A percentile compares a stretch with the other conserved stretches of the same genome.
These are phyloP conservation scores for Aulostomus chinensis DNA, from an alignment of 2,797 vertebrate species.

Conservation along the genomic window DNA sequence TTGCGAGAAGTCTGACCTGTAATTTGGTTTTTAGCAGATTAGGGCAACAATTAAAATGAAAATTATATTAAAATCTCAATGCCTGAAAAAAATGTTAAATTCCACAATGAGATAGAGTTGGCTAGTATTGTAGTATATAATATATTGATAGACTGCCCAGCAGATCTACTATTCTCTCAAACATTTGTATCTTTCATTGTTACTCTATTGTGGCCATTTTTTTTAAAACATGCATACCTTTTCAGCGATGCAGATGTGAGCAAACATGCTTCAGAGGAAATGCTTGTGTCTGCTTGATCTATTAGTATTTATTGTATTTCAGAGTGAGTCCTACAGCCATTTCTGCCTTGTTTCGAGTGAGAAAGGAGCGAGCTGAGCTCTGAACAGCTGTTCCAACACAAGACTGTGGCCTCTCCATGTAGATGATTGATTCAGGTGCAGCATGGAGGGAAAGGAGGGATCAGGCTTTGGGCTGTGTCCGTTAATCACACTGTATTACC, in stretches of 20 bases:
- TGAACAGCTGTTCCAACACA: conserved; percentile 54
- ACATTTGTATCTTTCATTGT: no score
- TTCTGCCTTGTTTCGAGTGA: conserved; percentile 29
- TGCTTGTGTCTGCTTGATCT: conserved; percentile 2
- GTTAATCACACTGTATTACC: conserved; percentile 81
- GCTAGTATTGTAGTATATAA: no score
- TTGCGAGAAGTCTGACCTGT: no score
- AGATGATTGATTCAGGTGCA: conserved; percentile 79
- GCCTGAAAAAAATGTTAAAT: no score
- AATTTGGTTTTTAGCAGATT: no score
- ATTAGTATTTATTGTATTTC: conserved; percentile 33
- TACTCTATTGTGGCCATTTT: not conserved
- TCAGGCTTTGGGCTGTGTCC: conserved; percentile 72
- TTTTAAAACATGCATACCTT: conserved; percentile 1
- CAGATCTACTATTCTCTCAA: no score
- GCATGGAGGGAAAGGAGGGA: conserved; percentile 62
- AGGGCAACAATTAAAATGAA: no score
- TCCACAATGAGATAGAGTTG: no score
- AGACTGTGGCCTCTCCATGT: conserved; percentile 69
- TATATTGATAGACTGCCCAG: no score
- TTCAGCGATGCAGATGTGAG: not conserved
- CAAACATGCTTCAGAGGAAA: not conserved
- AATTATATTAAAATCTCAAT: no score
- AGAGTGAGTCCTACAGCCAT: conserved; percentile 35
- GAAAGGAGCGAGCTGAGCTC: conserved; percentile 38